phyloP scores from a whole-genome alignment of 2,113 vertebrate genomes.

The Mesitornis unicolor region DNA sequence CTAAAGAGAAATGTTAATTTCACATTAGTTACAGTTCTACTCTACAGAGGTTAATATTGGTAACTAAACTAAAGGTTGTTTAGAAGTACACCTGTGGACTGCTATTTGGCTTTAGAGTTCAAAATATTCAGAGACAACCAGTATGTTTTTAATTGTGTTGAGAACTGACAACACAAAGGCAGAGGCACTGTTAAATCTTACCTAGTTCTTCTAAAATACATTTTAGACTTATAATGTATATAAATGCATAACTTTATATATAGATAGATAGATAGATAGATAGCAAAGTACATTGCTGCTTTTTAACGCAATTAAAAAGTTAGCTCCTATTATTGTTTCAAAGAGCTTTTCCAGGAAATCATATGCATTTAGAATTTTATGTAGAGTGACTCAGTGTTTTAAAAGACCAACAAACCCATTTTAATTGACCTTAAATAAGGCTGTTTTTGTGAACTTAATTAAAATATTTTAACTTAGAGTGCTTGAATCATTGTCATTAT shows the following conservation, averaged over 20 bases:
- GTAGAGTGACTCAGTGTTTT: neutral
- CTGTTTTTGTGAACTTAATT: neutral
- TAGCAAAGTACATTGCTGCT: neutral
- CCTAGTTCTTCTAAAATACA: neutral
- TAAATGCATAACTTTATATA: too few species aligned
- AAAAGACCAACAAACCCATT: neutral
- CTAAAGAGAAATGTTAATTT: neutral
- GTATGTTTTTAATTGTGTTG: neutral
- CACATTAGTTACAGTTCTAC: neutral
- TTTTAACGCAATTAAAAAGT: slow-evolving; percentile 12
- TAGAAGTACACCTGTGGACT: neutral
- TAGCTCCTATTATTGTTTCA: slow-evolving; percentile 8
- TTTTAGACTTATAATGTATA: slow-evolving; percentile 10
- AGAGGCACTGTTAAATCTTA: neutral
- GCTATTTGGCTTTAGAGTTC: neutral
- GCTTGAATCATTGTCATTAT: neutral
- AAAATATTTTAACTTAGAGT: neutral
- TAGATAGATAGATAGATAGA: too few species aligned
- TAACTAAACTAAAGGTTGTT: neutral
- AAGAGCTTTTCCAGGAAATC: neutral
- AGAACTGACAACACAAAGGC: neutral
- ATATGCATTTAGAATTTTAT: neutral
- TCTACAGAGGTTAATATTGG: neutral
- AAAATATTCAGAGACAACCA: neutral
- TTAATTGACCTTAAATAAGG: slow-evolving; percentile 9